A percentile compares a stretch with the other conserved stretches of the same genome.
Conservation (phyloP, 2,888 invertebrate genomes). For the Leptinotarsa tumamoca region DNA sequence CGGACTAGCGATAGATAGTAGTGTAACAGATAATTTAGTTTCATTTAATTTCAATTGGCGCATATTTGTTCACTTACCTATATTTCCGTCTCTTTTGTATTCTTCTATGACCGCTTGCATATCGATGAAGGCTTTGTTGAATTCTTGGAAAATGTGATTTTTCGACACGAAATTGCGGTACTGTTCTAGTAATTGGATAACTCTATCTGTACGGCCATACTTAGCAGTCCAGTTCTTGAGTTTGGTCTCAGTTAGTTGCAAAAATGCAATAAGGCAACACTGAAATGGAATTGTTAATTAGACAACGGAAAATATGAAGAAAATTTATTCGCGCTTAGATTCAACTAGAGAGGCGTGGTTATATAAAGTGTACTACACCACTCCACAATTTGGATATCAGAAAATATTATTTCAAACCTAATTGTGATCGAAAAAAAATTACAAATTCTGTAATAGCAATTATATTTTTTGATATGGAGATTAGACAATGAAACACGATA, state of each 20-base stretch:
- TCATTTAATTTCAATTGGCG: not conserved
- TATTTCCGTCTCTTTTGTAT: constrained; percentile 87
- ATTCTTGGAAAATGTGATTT: constrained; percentile 93
- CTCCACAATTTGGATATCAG: no score
- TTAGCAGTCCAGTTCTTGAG: constrained; percentile 90
- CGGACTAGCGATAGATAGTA: no score
- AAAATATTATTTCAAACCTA: no score
- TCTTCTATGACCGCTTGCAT: constrained; percentile 93
- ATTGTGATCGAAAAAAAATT: no score
- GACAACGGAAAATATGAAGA: no score
- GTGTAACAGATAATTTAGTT: not conserved
- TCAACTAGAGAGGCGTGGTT: no score
- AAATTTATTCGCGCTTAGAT: no score
- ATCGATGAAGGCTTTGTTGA: constrained; percentile 90
- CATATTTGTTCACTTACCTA: constrained; percentile 67
- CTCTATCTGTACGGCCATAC: constrained; percentile 86
- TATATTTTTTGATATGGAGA: no score
- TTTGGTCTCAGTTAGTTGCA: constrained; percentile 90
- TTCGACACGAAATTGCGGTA: constrained; percentile 93
- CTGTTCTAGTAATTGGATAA: constrained; percentile 85
- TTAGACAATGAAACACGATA: no score
- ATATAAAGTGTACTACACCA: no score
- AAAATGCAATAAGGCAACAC: constrained; percentile 92
- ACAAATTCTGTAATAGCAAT: no score
- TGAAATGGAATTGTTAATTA: constrained; percentile 57